Percentiles rank a stretch among this genome's conserved stretches.
These are phyloP conservation scores for Onychorhynchus coronatus DNA, from an alignment of 2,113 vertebrate genomes.

Conservation along the genomic window DNA sequence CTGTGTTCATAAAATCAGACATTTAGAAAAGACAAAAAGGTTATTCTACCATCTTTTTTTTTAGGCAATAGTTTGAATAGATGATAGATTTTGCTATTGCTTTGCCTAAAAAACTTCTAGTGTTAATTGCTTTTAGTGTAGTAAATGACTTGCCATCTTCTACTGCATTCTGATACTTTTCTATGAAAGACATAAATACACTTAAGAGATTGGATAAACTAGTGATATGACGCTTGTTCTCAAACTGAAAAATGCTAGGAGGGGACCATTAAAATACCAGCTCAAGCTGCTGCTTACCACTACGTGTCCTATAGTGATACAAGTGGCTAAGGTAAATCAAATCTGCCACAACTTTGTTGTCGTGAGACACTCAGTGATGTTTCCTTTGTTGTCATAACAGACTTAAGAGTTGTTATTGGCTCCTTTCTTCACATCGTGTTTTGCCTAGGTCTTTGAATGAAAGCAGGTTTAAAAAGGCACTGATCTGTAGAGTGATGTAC, in stretches of 20 bases:
- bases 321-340: not conserved
- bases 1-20: not conserved
- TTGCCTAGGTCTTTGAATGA: not conserved
- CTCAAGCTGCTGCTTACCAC: not conserved
- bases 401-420: not conserved
- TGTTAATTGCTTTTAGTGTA: not conserved
- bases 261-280: not conserved
- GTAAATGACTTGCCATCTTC: not conserved
- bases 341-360: not conserved
- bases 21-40: not conserved
- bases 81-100: not conserved
- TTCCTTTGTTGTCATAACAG: not conserved
- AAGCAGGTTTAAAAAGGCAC: not conserved
- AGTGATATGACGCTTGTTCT: not conserved
- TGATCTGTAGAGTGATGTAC: not conserved
- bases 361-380: not conserved
- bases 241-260: not conserved
- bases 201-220: not conserved
- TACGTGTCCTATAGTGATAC: not conserved
- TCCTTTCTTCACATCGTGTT: not conserved
- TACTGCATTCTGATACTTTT: not conserved
- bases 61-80: not conserved
- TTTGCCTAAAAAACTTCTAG: not conserved
- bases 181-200: not conserved
- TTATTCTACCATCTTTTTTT: not conserved